These are phyloP conservation scores for Ormyrus pomaceus DNA, from an alignment of 2,888 invertebrate species.

Conservation along the genomic window DNA sequence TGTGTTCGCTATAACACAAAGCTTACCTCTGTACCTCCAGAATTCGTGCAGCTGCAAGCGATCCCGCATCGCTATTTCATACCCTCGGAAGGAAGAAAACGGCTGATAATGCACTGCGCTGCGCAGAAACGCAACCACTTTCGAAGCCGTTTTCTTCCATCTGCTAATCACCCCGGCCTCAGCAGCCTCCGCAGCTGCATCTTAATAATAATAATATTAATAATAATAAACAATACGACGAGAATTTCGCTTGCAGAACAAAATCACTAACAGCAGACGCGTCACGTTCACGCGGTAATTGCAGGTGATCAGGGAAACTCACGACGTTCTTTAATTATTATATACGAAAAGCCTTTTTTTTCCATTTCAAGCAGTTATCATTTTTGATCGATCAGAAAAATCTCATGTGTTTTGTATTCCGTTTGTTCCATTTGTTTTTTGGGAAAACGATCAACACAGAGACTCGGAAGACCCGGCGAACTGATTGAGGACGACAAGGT, in stretches of 20 bases:
- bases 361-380: background rate
- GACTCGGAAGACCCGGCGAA: conserved; percentile 87
- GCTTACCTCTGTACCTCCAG: conserved; percentile 73
- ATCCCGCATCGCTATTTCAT: conserved; percentile 50
- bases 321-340: background rate
- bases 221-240: conserved; percentile 24
- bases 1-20: conserved; percentile 78
- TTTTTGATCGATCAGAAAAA: conserved; percentile 11
- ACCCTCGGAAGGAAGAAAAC: conserved; percentile 19
- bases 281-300: conserved; percentile 15
- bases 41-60: conserved; percentile 41
- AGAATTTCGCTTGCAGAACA: conserved; percentile 52
- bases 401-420: conserved; percentile 40
- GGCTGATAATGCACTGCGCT: background rate
- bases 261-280: conserved; percentile 49
- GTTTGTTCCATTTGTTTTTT: conserved; percentile 61
- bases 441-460: conserved; percentile 79
- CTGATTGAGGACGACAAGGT: conserved; percentile 84
- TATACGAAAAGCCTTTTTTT: background rate
- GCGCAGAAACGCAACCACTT: background rate
- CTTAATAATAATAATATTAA: conserved; percentile 41
- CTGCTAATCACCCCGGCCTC: background rate
- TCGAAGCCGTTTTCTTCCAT: background rate
- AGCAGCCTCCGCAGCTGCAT: conserved; percentile 35
- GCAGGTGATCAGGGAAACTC: conserved; percentile 6